Base-by-base conservation (phyloP, 1,140 invertebrate species). In the Pachyrhynchus sulphureomaculatus region DNA sequence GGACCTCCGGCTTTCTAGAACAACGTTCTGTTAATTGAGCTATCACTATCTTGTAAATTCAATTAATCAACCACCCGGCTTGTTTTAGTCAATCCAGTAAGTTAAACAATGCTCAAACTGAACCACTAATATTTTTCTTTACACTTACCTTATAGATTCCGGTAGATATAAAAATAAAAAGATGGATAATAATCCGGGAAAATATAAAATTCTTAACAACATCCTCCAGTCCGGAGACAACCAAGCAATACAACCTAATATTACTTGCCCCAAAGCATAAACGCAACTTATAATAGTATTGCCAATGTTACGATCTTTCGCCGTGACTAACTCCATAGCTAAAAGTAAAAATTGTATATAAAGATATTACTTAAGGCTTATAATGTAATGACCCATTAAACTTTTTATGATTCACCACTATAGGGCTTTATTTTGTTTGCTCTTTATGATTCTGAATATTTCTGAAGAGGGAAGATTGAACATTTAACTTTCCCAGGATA, bases 241-340 rank as follows among this genome's bases (percentile, higher is more conserved):
- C 80, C 86, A 91, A 2, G 88, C 88, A 1, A 85, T 75, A 20
- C 85, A 74, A 12, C 87, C 84, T n/a, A 93, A 70, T 0, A 85
- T 67, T 61, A 89, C 84, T 57, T 92, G 83, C 1, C 91, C 91
- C 4, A 87, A 66, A 0, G 88, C 85, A 70, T 88, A 91, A 45
- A 85, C 83, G 26, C 81, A 81, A 33, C 86, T 84, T 24, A 89
- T 84, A 0, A 89, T 68, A 0, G 88, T 85, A 47, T 88, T 88
- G 42, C 83, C 87, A 23, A 90, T 77, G 0, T 89, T 86, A 60
- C 92, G 78, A 47, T 87, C 83, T 64, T 83, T 82, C 3, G 88
- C 85, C 1, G 87, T 86, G 0, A 91, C 86, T 63, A 90, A 79
- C 72, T 94, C 91, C 72, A 93, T 83, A 21, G 87, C 90, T 90